Percentiles rank a stretch among this genome's conserved stretches.
These are phyloP conservation scores for Myiotriccus ornatus DNA, from an alignment of 2,797 vertebrate genomes.

Conservation along the genomic window DNA sequence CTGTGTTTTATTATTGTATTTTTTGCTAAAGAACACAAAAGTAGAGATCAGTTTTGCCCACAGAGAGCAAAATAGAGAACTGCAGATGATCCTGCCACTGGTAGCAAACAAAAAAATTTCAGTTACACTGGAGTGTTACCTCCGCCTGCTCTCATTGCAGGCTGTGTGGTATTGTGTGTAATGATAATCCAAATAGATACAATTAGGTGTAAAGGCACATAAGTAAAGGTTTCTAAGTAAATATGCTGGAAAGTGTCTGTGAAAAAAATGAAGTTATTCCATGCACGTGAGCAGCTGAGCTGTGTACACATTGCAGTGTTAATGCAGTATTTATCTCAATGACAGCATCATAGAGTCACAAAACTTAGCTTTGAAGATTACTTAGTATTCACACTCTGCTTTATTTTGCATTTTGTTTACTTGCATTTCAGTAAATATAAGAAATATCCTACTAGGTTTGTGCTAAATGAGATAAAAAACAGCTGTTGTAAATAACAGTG, in stretches of 20 bases:
- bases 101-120: background rate
- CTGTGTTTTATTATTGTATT: background rate
- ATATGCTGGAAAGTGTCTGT: background rate
- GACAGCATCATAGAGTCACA: background rate
- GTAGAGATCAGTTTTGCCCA: background rate
- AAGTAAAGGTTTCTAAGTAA: background rate
- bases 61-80: background rate
- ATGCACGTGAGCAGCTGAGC: background rate
- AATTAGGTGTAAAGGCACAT: background rate
- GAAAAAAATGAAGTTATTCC: background rate
- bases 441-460: background rate
- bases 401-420: slow-evolving; percentile 8
- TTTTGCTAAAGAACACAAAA: background rate
- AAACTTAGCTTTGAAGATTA: background rate
- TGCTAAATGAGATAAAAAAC: background rate
- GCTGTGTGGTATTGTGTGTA: background rate
- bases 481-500: background rate
- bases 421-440: background rate
- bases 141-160: background rate
- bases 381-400: background rate
- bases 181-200: background rate
- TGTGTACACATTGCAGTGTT: background rate
- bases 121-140: background rate
- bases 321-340: background rate
- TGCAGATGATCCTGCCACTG: background rate